A percentile compares a stretch with the other conserved stretches of the same genome.
Conservation (phyloP, 2,797 vertebrate genomes). For the Gastrophryne carolinensis region DNA sequence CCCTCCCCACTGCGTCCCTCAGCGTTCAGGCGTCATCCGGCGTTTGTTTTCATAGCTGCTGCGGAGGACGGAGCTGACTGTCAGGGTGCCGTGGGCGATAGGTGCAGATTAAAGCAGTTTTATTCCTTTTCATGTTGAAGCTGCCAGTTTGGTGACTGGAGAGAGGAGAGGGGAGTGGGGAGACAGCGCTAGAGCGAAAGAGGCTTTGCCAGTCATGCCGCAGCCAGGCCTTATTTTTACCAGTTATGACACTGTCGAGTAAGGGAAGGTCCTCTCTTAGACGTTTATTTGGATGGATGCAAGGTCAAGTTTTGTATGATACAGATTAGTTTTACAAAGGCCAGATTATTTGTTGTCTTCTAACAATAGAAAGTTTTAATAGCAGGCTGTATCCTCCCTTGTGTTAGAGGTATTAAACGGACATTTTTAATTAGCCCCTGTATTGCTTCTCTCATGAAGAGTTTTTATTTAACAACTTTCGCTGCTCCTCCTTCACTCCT, state of each 20-base stretch:
- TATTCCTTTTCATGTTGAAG: conserved; percentile 91
- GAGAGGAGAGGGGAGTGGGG: conserved; percentile 11
- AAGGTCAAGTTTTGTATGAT: conserved; percentile 7
- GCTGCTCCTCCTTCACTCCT: no score
- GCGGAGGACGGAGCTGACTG: conserved; percentile 61
- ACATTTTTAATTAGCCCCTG: no score
- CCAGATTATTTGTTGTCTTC: background rate
- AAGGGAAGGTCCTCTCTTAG: background rate
- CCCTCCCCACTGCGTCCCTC: conserved; percentile 35
- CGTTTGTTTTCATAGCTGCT: conserved; percentile 52
- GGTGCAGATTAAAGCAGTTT: conserved; percentile 87
- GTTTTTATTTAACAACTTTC: no score
- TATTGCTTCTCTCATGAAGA: no score
- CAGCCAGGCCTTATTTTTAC: conserved; percentile 17
- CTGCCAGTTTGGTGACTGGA: conserved; percentile 80
- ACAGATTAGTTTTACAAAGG: background rate
- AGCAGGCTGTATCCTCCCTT: background rate
- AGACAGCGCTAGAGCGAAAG: background rate
- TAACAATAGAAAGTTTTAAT: background rate
- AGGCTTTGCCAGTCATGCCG: conserved; percentile 32
- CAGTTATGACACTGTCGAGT: background rate
- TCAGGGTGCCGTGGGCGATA: conserved; percentile 86
- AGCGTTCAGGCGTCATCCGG: conserved; percentile 50
- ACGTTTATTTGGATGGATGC: conserved; percentile 1
- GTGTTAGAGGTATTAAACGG: no score